Evolutionary conservation across 2,888 invertebrate species (phyloP), one percentile per base, ranked within the genome.

Genomic region (Galeopsomyia nigrocyanea): DNA sequence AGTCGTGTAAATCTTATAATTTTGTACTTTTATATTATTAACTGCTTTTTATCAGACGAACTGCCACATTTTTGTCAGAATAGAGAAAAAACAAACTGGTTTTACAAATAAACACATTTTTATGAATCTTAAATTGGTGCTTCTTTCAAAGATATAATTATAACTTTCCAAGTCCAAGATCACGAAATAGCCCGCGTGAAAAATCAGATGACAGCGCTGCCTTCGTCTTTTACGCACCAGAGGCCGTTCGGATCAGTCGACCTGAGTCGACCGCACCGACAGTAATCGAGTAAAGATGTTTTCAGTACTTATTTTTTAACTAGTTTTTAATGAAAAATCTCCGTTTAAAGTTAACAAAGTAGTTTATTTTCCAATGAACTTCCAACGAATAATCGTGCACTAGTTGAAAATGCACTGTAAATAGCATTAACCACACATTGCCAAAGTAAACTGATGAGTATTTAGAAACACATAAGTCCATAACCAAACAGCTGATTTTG

Each of bases 21-120:
- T 39, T 39, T 39, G 39, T 39, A 39, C n/a, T 68, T 46, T 47
- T 53, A 60, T 21, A 22, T 53, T n/a, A 17, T n/a, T 39, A 39
- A 39, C 1, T 39, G 39, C 39, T 39, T 39, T 39, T 39, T 39
- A 39, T 39, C 2, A 39, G 39, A 39, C 39, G 13, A 3, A 13
- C 7, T 39, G 39, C 39, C 13, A 39, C 7, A 39, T 39, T 39
- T 39, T 39, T 39, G 39, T 39, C 21, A 50, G 26, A 50, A 60
- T 26, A 49, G 53, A 68, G 14, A 39, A 39, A 39, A 3, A 39
- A 39, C 2, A 39, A 60, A 22, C 10, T 46, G 47, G 10, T 68
- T 53, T 68, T 53, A 61, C 51, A 47, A 68, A 61, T 61, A 60
- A 68, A 61, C 3, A 68, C 14, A 53, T 68, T 49, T 7, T 39